Evolutionary conservation across 2,113 vertebrate genomes (phyloP), one percentile per base, ranked within the genome.

Genomic region (Phyllostomus hastatus): DNA sequence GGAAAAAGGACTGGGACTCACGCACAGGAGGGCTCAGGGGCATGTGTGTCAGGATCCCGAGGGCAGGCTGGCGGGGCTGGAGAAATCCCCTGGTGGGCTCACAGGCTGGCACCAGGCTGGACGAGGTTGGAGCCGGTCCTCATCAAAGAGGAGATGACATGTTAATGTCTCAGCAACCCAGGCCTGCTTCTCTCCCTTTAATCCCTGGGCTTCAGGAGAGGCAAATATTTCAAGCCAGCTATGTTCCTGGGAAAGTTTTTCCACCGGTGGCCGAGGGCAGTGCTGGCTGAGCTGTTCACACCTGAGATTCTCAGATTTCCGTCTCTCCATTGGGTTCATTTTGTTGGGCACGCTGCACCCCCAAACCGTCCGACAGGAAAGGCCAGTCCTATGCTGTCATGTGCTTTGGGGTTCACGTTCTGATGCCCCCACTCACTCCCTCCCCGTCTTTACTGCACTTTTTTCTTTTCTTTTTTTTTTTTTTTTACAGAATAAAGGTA

Each of bases 11-110:
- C n/a, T 2, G 41, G 31, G 41, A 5, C 57, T 33, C 19, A 22
- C 0, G n/a, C 9, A 19, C 46, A 28, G 41, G 31, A 84, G 1
- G 11, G 11, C 24, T 1, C 0, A 1, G 67, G 59, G 50, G 20
- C 0, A 0, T 12, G 0, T 0, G 6, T 1, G 20, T 28, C 66
- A 19, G 81, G 43, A 28, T 57, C 46, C 0, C 52, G 4, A 1
- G 6, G 75, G 20, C 5, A 35, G 46, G 24, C 59, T 4, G 6
- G 69, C 4, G 33, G 35, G 11, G n/a, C 20, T 0, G 24, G 61
- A 19, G 57, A 20, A 10, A 10, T 22, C 26, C 38, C 64, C 1
- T 0, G 0, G 67, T 16, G 24, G 41, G 33, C 46, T 85, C 80
- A 41, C 43, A 26, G 64, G 41, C 72, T 70, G 46, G 22, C 4